Base-by-base conservation (phyloP, 2,888 invertebrate genomes). In the Cephonodes hylas region DNA sequence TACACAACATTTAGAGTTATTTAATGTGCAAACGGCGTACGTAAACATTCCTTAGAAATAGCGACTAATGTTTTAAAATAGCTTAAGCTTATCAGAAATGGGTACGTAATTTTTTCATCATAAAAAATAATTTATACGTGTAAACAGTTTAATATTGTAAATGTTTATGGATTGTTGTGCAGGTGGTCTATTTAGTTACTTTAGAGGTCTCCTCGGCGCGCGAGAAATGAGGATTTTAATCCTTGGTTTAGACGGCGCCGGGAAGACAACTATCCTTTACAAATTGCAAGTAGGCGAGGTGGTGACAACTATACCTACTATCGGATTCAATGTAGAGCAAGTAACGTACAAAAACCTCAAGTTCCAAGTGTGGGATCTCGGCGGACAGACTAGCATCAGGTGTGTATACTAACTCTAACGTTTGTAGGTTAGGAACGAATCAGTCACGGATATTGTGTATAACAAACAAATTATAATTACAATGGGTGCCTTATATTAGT, bases 321-420 rank as follows among this genome's bases (percentile, higher is more conserved):
- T 99, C 87, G 99, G 94, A 48, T 99, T 99, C 92, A 99, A 99
- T 93, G 99, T 99, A 75, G 99, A 99, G 92, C 99, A 99, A 94
- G 99, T 99, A 64, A 97, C 97, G 76, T 99, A 99, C 88, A 99
- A 99, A 94, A 99, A 99, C 93, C 94, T 99, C 70, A 99, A 99
- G 93, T 99, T 99, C 85, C 99, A 99, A 96, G 99, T 97, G 31
- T 99, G 99, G 99, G 99, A 99, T 94, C 94, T 99, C 61, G 99
- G 99, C 60, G 99, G 99, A 75, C 99, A 99, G 88, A 99, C 99
- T 66, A 99, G 99, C 93, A 99, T 99, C 91, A 95, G 98, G 98
- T 98, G 92, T 1, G 34, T 48, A 13, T 27, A 42, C 7, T 48
- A 13, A 22, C 15, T 4, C 20, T 4, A 34, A 22, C 18, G 6